These are phyloP conservation scores for Pluvialis apricaria DNA, from an alignment of 2,113 vertebrate species.

Conservation along the genomic window DNA sequence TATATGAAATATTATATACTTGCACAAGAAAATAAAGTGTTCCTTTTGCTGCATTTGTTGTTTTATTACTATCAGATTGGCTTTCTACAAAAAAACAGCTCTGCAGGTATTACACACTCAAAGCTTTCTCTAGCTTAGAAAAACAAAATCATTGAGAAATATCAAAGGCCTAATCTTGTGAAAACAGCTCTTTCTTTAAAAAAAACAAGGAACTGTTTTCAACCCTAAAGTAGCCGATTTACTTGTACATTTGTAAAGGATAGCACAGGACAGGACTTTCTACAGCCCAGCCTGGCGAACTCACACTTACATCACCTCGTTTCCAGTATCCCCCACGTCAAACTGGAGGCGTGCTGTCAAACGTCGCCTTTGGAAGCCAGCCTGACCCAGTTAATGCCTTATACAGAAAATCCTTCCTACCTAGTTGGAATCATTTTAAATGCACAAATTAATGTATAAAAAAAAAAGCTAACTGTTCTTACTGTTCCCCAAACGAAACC, in stretches of 20 bases:
- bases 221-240: neutral
- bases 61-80: neutral
- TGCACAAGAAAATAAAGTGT: neutral
- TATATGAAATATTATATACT: neutral
- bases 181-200: neutral
- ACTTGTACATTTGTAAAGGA: neutral
- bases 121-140: neutral
- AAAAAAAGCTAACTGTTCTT: neutral
- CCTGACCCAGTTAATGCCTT: neutral
- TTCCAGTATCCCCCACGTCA: neutral
- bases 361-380: neutral
- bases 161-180: neutral
- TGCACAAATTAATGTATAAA: neutral
- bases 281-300: neutral
- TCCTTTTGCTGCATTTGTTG: neutral
- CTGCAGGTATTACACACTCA: neutral
- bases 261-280: neutral
- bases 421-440: neutral
- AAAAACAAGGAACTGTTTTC: neutral
- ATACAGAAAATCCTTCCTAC: neutral
- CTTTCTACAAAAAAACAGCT: neutral
- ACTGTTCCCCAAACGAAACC: neutral
- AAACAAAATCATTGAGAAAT: neutral
- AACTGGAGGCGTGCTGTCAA: neutral
- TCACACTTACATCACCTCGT: neutral